Conservation (phyloP, 1,140 invertebrate species). For the Zelostemma sp. region DNA sequence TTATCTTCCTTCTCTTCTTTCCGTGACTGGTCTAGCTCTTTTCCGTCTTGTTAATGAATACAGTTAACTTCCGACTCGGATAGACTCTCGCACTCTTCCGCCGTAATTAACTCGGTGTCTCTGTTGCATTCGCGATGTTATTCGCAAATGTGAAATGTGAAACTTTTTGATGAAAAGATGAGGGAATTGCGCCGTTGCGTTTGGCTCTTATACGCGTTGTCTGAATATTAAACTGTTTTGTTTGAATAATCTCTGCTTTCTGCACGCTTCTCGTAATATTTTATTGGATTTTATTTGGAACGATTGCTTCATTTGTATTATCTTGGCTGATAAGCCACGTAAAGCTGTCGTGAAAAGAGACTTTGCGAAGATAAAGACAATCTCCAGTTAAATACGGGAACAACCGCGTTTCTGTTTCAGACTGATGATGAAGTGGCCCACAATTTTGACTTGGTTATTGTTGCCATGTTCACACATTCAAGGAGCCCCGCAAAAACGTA, state of each 20-base stretch:
- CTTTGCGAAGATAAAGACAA: no score
- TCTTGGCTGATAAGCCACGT: no score
- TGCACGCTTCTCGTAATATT: no score
- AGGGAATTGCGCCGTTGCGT: neutral
- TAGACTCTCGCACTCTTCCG: slow-evolving; percentile 15
- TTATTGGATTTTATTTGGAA: no score
- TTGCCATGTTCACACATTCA: slow-evolving; percentile 56
- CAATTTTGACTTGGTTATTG: slow-evolving; percentile 57
- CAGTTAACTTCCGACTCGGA: slow-evolving; percentile 37
- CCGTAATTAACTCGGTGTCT: slow-evolving; percentile 29
- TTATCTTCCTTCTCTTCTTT: slow-evolving; percentile 9
- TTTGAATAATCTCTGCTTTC: slow-evolving; percentile 22
- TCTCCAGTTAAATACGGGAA: no score
- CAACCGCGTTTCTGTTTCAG: slow-evolving; percentile 45
- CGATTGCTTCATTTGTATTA: no score
- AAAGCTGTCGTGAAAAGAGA: no score
- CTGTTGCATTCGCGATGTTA: slow-evolving; percentile 8
- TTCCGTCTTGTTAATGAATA: slow-evolving; percentile 39
- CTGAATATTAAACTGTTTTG: slow-evolving; percentile 17
- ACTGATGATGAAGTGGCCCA: slow-evolving; percentile 64
- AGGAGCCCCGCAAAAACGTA: slow-evolving; percentile 55
- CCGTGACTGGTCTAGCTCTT: slow-evolving; percentile 11
- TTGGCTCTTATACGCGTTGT: slow-evolving; percentile 17
- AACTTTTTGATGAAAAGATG: slow-evolving; percentile 24
- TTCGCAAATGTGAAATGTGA: slow-evolving; percentile 28